Base-by-base conservation (phyloP, 2,113 vertebrate genomes). In the Heloderma charlesbogerti region DNA sequence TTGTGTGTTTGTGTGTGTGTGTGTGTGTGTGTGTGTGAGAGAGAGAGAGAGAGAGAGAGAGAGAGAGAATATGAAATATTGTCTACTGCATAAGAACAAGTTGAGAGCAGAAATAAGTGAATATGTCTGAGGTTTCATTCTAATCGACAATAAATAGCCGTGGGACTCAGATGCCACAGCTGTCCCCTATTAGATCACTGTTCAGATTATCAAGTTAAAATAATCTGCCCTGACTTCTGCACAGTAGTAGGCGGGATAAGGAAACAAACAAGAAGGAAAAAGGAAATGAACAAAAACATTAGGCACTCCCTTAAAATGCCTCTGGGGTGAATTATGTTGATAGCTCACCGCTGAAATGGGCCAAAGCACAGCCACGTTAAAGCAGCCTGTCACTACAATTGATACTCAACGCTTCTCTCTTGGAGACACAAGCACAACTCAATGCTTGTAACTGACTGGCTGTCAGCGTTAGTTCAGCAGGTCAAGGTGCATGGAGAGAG, bases 121-220 rank as follows among this genome's bases (percentile, higher is more conserved):
- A 83, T 96, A 96, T 97, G 94, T 96, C 97, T 96, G 93, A 95
- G 92, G 96, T 96, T 90, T 98, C 95, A 96, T 97, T 94, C 94
- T 97, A 97, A 97, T 97, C 97, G 97, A 95, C 95, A 97, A 96
- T 96, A 97, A 96, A 96, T 95, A 96, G 96, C 97, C 94, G 71
- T 92, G 92, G 95, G 96, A 96, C 94, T 96, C 94, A 95, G 90
- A 96, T 96, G 94, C 90, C 94, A 94, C 97, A 97, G 95, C 96
- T 97, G 96, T 94, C 94, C 93, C 92, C 94, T 95, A 95, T 97
- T 98, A 97, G 96, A 97, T 97, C 96, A 96, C 94, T 95, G 95
- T 96, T 96, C 96, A 96, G 96, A 97, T 97, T 97, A 98, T 96
- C 96, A 96, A 97, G 94, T 96, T 97, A 97, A 96, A 97, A 97